These are phyloP conservation scores for Charanyca ferruginea DNA, from an alignment of 2,888 invertebrate species.

Conservation along the genomic window DNA sequence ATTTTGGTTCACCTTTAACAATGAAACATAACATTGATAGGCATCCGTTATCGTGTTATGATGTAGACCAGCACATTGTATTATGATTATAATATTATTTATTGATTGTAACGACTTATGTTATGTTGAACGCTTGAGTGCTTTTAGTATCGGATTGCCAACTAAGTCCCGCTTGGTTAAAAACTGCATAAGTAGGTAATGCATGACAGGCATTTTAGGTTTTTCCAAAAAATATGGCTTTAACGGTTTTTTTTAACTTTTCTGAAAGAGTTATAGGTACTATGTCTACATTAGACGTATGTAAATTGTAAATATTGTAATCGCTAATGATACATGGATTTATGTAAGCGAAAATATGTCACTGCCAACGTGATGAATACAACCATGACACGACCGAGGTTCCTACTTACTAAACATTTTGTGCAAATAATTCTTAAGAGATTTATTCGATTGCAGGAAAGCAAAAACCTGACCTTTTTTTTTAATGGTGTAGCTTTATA, in stretches of 20 bases:
- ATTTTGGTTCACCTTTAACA: conserved; percentile 74
- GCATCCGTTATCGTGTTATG: conserved; percentile 24
- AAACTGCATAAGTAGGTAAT: conserved; percentile 14
- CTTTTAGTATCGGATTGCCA: conserved; percentile 23
- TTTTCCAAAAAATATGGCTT: neutral
- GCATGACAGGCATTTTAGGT: neutral
- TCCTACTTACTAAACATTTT: too few relatives aligned
- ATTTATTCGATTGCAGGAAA: too few relatives aligned
- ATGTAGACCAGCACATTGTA: conserved; percentile 4
- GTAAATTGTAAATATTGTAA: conserved; percentile 17
- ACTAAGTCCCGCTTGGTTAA: conserved; percentile 5
- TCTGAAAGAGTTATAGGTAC: neutral
- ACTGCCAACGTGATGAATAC: neutral
- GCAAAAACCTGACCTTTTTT: too few relatives aligned
- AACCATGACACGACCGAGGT: neutral
- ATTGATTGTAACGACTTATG: conserved; percentile 7
- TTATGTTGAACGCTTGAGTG: conserved; percentile 9
- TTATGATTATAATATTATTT: conserved; percentile 21
- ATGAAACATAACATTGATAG: conserved; percentile 43
- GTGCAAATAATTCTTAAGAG: too few relatives aligned
- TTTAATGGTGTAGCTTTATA: too few relatives aligned
- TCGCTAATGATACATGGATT: neutral
- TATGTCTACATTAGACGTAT: conserved; percentile 17
- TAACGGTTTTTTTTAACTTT: neutral
- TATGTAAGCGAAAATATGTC: neutral